Evolutionary conservation across 2,797 vertebrate genomes (phyloP), one percentile per base, ranked within the genome.

Genomic region (Melanotaenia pygmaea): DNA sequence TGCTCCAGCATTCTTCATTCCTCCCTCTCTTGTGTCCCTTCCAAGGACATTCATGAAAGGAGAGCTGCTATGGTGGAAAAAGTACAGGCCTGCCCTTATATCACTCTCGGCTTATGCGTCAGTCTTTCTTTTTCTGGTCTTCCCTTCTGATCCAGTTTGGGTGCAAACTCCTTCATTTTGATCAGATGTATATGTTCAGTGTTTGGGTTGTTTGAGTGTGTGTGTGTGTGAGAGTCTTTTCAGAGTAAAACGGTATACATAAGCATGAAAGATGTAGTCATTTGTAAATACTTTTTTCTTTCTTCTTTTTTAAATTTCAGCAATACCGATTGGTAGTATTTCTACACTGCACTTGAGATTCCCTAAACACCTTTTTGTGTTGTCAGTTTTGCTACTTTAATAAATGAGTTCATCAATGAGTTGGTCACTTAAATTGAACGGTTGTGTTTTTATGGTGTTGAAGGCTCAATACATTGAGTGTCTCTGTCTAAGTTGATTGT

Each of bases 21-120:
- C 92, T 95, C 93, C 93, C 90, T 92, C 82, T 81, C 83, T 92
- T 64, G 68, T 92, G 95, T 96, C 94, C 92, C 94, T 93, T 94
- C 97, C 97, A 98, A 99, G 97, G 97, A 96, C 97, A 92, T 92
- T 91, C 90, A 89, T 93, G 85, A 93, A 94, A 94, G 88, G 67
- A 84, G 88, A 87, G 86, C 85, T 77, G 85, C 79, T 72, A 69
- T 71, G 67, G 77, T 67, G 69, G 76, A 85, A 73, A 80, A 84
- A 85, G 86, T 67, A 79, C 8, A 56, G 77, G 82, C 80, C 85
- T 81, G 84, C 86, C 82, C 85, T 74, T 66, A 76, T 34, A 78
- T 83, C 88, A 69, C 77, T 87, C 81, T 85, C 78, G 32, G 72
- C 82, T 80, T 86, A 87, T 91, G 85, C 81, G 5, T 79, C 85